phyloP scores from a whole-genome alignment of 2,797 vertebrate species.

The Eulemur rubriventer region DNA sequence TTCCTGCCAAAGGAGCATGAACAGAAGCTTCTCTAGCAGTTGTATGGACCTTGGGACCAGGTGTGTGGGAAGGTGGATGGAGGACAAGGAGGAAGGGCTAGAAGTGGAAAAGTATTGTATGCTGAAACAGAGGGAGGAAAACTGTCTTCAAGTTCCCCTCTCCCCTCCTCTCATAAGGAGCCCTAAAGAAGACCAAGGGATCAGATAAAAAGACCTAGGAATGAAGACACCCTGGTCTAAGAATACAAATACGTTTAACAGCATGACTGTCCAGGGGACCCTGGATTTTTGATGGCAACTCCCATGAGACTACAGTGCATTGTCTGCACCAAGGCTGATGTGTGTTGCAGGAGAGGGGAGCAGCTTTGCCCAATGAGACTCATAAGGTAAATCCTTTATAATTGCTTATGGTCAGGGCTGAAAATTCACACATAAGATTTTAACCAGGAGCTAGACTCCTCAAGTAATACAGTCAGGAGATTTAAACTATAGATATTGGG shows the following conservation, averaged over 20 bases:
- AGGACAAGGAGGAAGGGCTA: background rate
- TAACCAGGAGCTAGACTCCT: background rate
- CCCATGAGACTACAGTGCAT: background rate
- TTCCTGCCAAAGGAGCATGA: background rate
- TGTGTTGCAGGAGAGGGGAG: rapidly evolving
- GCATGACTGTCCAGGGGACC: rapidly evolving
- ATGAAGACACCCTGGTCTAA: no score
- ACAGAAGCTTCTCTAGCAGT: background rate
- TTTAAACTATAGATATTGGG: background rate
- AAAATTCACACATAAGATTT: background rate
- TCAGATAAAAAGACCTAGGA: background rate
- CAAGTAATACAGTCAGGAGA: background rate
- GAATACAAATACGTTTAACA: background rate
- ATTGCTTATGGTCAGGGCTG: background rate
- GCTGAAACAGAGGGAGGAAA: background rate
- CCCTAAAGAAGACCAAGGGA: background rate
- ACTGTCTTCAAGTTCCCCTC: background rate
- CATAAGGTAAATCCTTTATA: background rate
- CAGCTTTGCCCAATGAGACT: background rate
- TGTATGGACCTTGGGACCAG: background rate
- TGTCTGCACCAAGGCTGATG: background rate
- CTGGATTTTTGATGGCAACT: background rate
- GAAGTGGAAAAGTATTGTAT: background rate
- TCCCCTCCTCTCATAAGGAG: background rate
- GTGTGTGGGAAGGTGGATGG: rapidly evolving